Evolutionary conservation across 1,140 invertebrate species (phyloP), one percentile per base, ranked within the genome.

Genomic region (Littorina saxatilis): DNA sequence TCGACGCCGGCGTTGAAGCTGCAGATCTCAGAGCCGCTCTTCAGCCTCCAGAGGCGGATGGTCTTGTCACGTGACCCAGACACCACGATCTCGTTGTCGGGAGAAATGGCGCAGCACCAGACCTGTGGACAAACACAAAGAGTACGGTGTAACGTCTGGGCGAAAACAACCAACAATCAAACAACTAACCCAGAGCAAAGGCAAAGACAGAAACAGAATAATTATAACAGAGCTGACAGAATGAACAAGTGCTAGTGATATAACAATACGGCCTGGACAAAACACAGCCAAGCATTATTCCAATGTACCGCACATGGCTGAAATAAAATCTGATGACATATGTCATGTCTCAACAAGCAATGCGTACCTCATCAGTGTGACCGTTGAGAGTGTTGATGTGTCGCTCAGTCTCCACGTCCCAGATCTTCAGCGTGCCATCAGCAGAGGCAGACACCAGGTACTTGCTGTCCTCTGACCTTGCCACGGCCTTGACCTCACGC

Each of bases 1-100:
- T 93, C 91, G 2, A 93, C 90, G 9, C 88, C 88, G 32, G 91
- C 87, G 79, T 90, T 88, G 84, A 93, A 92, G 50, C 85, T 79
- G 70, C 89, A 90, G 77, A 92, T 91, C 80, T 90, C 89, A 5
- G 81, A 82, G 47, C 92, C 92, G 61, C 85, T 89, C 68, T 87
- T 82, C 52, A 90, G 82, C 13, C 88, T 82, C 92, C 92, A 93
- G 27, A 93, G 85, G n/a, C 91, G 89, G 68, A 93, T 92, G 13
- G 91, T 91, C 37, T 89, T 87, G 83, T 93, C 92, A 74, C 88
- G 87, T 35, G 91, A 92, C 32, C 92, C 92, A 35, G 91, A 92
- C 11, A 92, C 91, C 11, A 91, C 83, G 50, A 93, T 89, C 66
- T 92, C 91, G 80, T 89, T 91, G 82, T 93, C 92, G 37, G 82